Percentiles rank a stretch among this genome's conserved stretches.
Evolutionary conservation across 1,140 invertebrate species (phyloP).

Genomic region (Polypedilum vanderplanki): DNA sequence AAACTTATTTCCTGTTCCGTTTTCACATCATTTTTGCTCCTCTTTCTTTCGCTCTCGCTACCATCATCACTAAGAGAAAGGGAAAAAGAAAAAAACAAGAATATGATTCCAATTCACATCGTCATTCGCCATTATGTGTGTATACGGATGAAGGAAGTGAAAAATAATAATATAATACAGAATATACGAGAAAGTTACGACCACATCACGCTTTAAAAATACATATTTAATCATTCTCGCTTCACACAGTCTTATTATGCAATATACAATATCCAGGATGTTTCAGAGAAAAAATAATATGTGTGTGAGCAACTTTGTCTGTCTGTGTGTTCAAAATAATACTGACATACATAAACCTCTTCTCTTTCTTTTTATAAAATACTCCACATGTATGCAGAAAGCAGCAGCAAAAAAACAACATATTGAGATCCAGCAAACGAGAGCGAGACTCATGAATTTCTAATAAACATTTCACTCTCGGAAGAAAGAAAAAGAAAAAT

Average conservation of each 20-base stretch:
- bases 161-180: too few relatives aligned
- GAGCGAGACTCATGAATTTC: not conserved
- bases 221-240: constrained; percentile 25
- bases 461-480: constrained; percentile 24
- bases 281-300: too few relatives aligned
- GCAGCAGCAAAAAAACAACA: not conserved
- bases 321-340: too few relatives aligned
- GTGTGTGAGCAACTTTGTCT: too few relatives aligned
- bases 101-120: constrained; percentile 12
- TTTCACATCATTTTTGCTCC: not conserved
- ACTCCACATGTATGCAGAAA: not conserved
- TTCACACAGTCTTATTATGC: not conserved
- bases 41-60: not conserved
- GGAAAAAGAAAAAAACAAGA: not conserved
- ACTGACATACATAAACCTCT: too few relatives aligned
- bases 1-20: constrained; percentile 10
- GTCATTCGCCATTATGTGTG: not conserved
- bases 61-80: not conserved
- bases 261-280: too few relatives aligned
- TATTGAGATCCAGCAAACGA: not conserved
- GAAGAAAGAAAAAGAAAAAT: not conserved
- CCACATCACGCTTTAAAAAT: constrained; percentile 27
- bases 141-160: not conserved
- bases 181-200: not conserved
- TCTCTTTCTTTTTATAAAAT: not conserved